These are phyloP conservation scores for Toxotes jaculatrix DNA, from an alignment of 2,113 vertebrate genomes.

Conservation along the genomic window DNA sequence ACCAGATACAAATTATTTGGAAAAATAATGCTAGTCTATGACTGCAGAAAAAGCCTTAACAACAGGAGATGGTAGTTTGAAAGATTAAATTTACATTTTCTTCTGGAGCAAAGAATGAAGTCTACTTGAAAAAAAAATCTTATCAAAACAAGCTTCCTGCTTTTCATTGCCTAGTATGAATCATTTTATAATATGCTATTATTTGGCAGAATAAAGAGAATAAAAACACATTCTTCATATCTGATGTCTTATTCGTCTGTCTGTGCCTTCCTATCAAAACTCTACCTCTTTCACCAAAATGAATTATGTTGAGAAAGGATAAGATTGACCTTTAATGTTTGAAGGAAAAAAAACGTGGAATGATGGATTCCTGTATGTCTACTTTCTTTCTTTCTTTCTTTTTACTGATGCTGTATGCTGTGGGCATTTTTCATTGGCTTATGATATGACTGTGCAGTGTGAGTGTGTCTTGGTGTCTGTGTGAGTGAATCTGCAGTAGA, in stretches of 20 bases:
- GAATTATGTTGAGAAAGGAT: neutral
- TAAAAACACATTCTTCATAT: slow-evolving; percentile 18
- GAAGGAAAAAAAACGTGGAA: neutral
- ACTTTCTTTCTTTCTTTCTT: too few relatives aligned
- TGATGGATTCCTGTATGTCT: neutral
- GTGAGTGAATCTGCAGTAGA: neutral
- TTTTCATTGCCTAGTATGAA: slow-evolving; percentile 16
- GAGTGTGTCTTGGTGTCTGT: neutral
- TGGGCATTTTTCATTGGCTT: too few relatives aligned
- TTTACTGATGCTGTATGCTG: too few relatives aligned
- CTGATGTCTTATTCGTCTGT: slow-evolving; percentile 9
- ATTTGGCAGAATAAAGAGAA: slow-evolving; percentile 24
- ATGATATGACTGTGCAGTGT: neutral
- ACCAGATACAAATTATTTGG: slow-evolving; percentile 31
- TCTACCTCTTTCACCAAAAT: neutral
- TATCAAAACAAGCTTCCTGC: neutral
- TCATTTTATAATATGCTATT: slow-evolving; percentile 14
- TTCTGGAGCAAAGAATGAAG: slow-evolving; percentile 10
- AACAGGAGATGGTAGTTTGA: slow-evolving; percentile 14
- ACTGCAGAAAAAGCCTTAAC: slow-evolving; percentile 20
- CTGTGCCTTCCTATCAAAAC: slow-evolving; percentile 24
- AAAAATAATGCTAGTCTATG: slow-evolving; percentile 47
- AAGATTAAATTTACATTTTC: slow-evolving; percentile 33
- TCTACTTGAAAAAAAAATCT: neutral
- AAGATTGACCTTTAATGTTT: slow-evolving; percentile 6